Base-by-base conservation (phyloP, 2,113 vertebrate genomes). In the Sturnus vulgaris region DNA sequence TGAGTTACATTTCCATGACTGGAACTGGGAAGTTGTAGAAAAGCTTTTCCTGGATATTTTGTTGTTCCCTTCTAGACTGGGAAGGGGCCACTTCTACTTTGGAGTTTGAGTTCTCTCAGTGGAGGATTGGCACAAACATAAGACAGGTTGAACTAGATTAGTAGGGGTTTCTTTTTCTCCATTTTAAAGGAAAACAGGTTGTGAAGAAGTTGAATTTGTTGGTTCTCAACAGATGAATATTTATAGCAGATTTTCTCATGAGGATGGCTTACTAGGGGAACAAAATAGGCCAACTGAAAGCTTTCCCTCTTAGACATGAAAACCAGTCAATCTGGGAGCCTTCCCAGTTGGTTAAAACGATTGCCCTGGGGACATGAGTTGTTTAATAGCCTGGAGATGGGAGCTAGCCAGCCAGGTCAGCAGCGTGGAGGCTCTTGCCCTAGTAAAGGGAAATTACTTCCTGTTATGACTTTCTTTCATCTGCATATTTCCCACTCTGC, bases 381-480 rank as follows among this genome's bases (percentile, higher is more conserved):
- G 55, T 93, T 93, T 77, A 90, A 85, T 40, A 90, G 95, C 75
- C 63, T 88, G 75, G 78, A 80, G 91, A 77, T n/a, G 85, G 89
- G 90, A 93, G 55, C 27, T 63, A 24, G 85, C 84, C 87, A 95
- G 90, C 59, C 93, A 92, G 91, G 93, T 77, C 93, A 96, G 82
- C 82, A 93, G 60, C 3, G 0, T 25, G 71, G 80, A 88, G 84
- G 70, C 87, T 97, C 4, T 1, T 92, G 82, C 78, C 79, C 90
- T 31, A 73, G 39, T 55, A 91, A 94, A 91, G 85, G 87, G 95
- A 95, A 95, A 94, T 96, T 10, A 50, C 78, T 95, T 95, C 95
- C 93, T 95, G 55, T 70, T 88, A 63, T 4, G 71, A 35, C 75
- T 96, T 82, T 40, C 70, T 93, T 95, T 95, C 84, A 92, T 93